Evolutionary conservation across 2,113 vertebrate species (phyloP), one percentile per base, ranked within the genome.

Genomic region (Strigops habroptila): DNA sequence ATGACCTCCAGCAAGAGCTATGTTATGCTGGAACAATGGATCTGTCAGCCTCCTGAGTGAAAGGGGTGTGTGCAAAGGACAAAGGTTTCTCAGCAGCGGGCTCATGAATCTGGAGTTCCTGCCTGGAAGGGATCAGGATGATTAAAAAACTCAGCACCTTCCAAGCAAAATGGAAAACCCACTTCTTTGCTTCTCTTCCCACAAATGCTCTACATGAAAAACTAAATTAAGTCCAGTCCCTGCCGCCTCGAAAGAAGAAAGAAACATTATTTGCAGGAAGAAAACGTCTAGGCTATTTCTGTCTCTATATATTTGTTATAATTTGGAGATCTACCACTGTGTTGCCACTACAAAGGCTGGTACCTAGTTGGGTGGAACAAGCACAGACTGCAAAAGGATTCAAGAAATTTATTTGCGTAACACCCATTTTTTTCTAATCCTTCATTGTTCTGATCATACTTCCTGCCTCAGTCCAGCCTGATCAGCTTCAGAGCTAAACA

Each of bases 61-160:
- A 90, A 94, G 69, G 92, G 93, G 95, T 93, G 95, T 96, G 93
- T 91, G 69, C 89, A 86, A 90, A 90, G 86, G 96, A 96, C 95
- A 96, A 94, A 95, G 93, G 95, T 96, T 96, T 96, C 92, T 93
- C 93, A 97, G 93, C 93, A 96, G 92, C 95, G 96, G 92, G 85
- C 80, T 88, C 86, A 64, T 91, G 90, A 93, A 71, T 71, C 95
- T 92, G 86, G 82, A 92, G 93, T 84, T 95, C 74, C 91, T 95
- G 96, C 90, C 95, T 96, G 86, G 92, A 96, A 95, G 88, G 95
- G 90, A 95, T 93, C 90, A 96, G 77, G 73, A 95, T 96, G 93
- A 97, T 94, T 96, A 94, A 95, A 96, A 96, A 96, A 83, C 91
- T 96, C 93, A 94, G 80, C 95, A 96, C 90, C 93, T 94, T 93